phyloP scores from a whole-genome alignment of 1,140 invertebrate genomes.

The Polypedilum vanderplanki region DNA sequence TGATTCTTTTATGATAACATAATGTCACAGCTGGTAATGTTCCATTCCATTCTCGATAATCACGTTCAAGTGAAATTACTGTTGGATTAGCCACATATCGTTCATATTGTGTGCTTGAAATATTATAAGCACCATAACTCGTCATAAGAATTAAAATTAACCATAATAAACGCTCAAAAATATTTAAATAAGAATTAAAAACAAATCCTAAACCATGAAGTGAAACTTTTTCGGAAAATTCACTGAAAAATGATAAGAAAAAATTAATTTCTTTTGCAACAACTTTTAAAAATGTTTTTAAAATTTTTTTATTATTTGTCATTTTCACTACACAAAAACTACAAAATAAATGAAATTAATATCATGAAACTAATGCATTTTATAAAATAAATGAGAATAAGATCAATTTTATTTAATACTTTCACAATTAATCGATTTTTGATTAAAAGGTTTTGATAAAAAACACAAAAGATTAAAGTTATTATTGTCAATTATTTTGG shows the following conservation, averaged over 20 bases:
- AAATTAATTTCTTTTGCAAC: neutral
- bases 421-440: too few relatives aligned
- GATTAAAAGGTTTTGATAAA: too few relatives aligned
- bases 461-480: too few relatives aligned
- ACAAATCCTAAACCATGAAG: neutral
- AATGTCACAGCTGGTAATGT: slow-evolving; percentile 54
- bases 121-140: neutral
- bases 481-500: too few relatives aligned
- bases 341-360: too few relatives aligned
- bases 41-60: slow-evolving; percentile 60
- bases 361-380: too few relatives aligned
- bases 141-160: neutral
- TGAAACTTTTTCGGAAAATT: neutral
- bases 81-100: slow-evolving; percentile 50
- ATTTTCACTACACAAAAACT: too few relatives aligned
- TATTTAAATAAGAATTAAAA: neutral
- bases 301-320: too few relatives aligned
- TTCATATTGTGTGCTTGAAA: slow-evolving; percentile 33
- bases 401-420: too few relatives aligned
- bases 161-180: neutral
- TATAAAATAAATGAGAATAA: too few relatives aligned
- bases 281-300: too few relatives aligned
- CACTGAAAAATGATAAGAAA: neutral
- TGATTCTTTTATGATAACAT: slow-evolving; percentile 47
- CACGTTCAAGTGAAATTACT: slow-evolving; percentile 58